Conservation (phyloP, 92 coral and sea anemone species). For the Anthopleura xanthogrammica region DNA sequence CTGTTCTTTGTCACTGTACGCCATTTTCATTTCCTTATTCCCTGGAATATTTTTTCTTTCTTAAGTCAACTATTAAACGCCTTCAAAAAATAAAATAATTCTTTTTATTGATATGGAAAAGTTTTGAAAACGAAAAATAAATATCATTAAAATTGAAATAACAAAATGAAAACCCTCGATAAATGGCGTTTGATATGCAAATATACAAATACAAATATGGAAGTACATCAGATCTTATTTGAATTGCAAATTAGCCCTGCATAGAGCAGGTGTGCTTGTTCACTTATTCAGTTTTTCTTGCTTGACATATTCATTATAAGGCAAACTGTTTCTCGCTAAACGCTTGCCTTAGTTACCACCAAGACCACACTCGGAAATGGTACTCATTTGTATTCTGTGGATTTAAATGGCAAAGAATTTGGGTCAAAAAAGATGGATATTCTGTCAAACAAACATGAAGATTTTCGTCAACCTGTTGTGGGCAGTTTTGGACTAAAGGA, state of each 20-base stretch:
- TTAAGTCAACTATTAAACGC: no score
- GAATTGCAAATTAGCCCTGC: not conserved
- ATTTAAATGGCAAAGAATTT: not conserved
- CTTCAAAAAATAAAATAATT: no score
- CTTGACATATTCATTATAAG: constrained; percentile 7
- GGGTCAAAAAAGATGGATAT: constrained; percentile 17
- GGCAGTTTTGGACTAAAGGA: not conserved
- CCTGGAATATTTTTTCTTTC: no score
- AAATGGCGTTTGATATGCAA: not conserved
- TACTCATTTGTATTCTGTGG: not conserved
- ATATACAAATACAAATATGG: not conserved
- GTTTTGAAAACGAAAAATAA: no score
- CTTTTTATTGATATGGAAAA: no score
- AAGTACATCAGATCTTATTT: not conserved
- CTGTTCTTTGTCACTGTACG: no score
- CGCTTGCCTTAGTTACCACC: not conserved
- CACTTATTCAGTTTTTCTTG: not conserved
- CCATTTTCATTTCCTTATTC: no score
- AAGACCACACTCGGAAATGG: not conserved
- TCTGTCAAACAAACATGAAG: not conserved
- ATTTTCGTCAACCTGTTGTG: not conserved
- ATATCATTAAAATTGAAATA: no score
- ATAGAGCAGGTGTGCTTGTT: constrained; percentile 8
- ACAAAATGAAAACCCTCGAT: not conserved
- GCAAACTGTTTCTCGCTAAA: not conserved